phyloP scores from a whole-genome alignment of 1,140 invertebrate species.

The Sminthurinus signatus region DNA sequence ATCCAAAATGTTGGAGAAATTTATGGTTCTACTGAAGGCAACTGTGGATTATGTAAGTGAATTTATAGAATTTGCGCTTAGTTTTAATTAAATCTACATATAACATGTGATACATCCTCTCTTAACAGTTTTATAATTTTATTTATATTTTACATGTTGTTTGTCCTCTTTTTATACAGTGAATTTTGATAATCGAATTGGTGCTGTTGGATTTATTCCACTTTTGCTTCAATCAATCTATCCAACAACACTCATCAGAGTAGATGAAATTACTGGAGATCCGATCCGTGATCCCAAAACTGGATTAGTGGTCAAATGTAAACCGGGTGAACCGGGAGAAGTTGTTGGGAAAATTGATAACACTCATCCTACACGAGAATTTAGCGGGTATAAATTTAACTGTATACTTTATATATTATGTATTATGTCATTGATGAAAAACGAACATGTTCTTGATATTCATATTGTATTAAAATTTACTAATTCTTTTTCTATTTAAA shows the following conservation, averaged over 20 bases:
- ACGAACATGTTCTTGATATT: too few relatives aligned
- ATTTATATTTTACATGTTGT: not conserved
- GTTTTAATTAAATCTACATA: too few relatives aligned
- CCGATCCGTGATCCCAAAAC: constrained; percentile 51
- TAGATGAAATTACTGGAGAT: constrained; percentile 69
- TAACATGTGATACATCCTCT: too few relatives aligned
- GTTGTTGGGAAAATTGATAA: constrained; percentile 89
- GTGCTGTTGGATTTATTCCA: constrained; percentile 70
- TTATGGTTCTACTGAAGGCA: constrained; percentile 58
- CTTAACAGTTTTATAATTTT: not conserved
- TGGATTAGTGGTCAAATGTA: constrained; percentile 59
- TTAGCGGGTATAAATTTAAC: constrained; percentile 58
- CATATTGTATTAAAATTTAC: not conserved
- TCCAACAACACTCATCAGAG: constrained; percentile 31
- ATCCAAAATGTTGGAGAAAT: constrained; percentile 54
- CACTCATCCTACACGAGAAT: constrained; percentile 68
- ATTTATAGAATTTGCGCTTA: too few relatives aligned
- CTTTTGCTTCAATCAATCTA: constrained; percentile 52
- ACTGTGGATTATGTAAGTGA: constrained; percentile 52
- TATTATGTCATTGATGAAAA: too few relatives aligned
- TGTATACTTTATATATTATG: not conserved
- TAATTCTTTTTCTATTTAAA: constrained; percentile 61
- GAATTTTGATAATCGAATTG: constrained; percentile 59
- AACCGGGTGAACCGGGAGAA: constrained; percentile 67
- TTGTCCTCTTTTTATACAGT: constrained; percentile 47